phyloP scores from a whole-genome alignment of 1,140 invertebrate species.

The Lepidurus apus region DNA sequence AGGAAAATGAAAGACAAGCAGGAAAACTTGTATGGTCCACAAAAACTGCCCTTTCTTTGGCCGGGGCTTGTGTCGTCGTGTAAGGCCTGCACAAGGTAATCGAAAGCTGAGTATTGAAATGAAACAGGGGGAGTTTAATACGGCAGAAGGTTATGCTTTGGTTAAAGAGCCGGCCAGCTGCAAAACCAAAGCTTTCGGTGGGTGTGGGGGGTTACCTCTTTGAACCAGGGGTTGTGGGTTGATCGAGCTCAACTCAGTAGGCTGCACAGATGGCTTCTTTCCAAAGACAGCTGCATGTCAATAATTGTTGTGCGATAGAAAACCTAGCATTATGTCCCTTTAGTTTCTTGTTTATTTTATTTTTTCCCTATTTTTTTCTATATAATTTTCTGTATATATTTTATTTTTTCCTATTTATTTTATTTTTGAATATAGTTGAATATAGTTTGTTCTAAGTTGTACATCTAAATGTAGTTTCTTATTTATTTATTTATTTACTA shows the following conservation, averaged over 20 bases:
- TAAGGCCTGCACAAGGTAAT: not conserved
- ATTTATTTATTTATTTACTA: no score
- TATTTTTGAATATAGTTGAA: no score
- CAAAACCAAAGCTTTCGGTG: not conserved
- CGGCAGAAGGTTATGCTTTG: slow-evolving; percentile 1
- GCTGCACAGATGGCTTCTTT: slow-evolving; percentile 17
- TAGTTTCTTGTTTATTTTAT: no score
- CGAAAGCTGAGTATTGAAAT: not conserved
- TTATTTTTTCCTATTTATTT: no score
- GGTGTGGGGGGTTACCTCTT: not conserved
- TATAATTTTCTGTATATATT: no score
- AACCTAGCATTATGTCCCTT: not conserved
- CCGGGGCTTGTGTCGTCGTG: not conserved
- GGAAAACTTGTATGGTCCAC: not conserved
- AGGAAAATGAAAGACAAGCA: not conserved
- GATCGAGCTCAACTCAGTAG: not conserved
- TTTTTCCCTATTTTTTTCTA: no score
- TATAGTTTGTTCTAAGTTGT: no score
- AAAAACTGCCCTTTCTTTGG: not conserved
- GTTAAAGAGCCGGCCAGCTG: not conserved
- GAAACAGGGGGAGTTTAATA: not conserved
- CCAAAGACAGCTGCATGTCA: slow-evolving; percentile 12
- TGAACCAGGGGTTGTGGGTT: not conserved
- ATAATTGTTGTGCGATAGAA: slow-evolving; percentile 6
- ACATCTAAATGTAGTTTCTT: no score